phyloP scores from a whole-genome alignment of 2,888 invertebrate genomes.

The Polydrusus tereticollis region DNA sequence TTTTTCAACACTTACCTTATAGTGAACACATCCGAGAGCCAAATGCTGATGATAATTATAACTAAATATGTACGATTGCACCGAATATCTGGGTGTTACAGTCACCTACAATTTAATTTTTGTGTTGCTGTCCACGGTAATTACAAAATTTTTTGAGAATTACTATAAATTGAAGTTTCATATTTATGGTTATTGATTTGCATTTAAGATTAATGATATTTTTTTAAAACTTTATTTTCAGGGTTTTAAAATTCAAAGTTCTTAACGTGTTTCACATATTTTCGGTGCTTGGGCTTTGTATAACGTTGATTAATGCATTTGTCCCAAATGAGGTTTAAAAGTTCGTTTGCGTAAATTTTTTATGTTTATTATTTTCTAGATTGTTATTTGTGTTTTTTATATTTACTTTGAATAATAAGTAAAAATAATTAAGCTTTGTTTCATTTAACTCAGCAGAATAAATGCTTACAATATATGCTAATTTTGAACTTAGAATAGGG shows the following conservation, averaged over 20 bases:
- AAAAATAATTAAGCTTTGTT: too few relatives aligned
- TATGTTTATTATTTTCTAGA: not conserved
- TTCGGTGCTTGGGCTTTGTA: too few relatives aligned
- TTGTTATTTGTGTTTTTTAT: not conserved
- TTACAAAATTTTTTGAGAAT: too few relatives aligned
- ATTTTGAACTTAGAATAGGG: slow-evolving; percentile 3
- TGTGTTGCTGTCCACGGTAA: too few relatives aligned
- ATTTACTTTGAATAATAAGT: not conserved
- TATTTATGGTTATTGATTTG: too few relatives aligned
- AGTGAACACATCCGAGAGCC: slow-evolving; percentile 9
- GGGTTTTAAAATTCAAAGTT: too few relatives aligned
- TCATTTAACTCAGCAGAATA: not conserved
- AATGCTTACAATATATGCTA: not conserved
- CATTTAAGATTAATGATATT: too few relatives aligned
- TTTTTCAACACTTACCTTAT: slow-evolving; percentile 17
- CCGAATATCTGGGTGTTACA: too few relatives aligned
- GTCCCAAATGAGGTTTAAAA: not conserved
- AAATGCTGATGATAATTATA: slow-evolving; percentile 6
- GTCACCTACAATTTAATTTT: too few relatives aligned
- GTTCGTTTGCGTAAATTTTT: not conserved
- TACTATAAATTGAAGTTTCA: too few relatives aligned
- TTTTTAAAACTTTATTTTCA: too few relatives aligned
- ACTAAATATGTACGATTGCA: not conserved
- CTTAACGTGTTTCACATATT: too few relatives aligned
- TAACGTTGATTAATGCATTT: not conserved